phyloP scores from a whole-genome alignment of 2,888 invertebrate species.

The Neoascia interrupta region DNA sequence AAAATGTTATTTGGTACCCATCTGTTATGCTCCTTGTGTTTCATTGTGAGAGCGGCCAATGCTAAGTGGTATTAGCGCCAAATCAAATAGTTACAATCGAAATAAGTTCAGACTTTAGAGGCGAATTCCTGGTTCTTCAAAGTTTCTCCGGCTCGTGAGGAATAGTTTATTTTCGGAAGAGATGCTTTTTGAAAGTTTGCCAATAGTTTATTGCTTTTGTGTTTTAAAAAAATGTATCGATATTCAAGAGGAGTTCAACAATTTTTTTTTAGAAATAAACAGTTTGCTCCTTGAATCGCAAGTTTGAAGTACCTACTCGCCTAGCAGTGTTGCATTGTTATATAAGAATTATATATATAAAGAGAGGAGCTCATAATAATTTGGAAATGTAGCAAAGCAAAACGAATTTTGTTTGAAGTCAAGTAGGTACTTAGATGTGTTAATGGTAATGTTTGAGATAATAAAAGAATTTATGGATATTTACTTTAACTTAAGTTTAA shows the following conservation, averaged over 20 bases:
- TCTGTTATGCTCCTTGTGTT: background rate
- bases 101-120: slow-evolving; percentile 39
- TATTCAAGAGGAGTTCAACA: slow-evolving; percentile 11
- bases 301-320: no score
- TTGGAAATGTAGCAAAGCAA: no score
- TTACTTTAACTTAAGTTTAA: no score
- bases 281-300: no score
- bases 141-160: slow-evolving; percentile 17
- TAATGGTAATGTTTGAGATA: no score
- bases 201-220: slow-evolving; percentile 42
- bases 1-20: background rate
- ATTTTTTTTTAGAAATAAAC: no score
- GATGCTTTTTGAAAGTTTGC: slow-evolving; percentile 28
- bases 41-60: slow-evolving; percentile 3
- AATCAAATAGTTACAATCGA: slow-evolving; percentile 37
- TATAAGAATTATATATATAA: no score
- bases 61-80: slow-evolving; percentile 26
- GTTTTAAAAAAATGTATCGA: slow-evolving; percentile 26
- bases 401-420: no score
- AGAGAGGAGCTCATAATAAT: no score
- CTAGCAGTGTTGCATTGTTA: no score
- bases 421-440: no score
- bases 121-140: slow-evolving; percentile 5
- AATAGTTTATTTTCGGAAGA: slow-evolving; percentile 13
- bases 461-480: no score